phyloP scores from a whole-genome alignment of 2,888 invertebrate genomes.

The Tillus elongatus region DNA sequence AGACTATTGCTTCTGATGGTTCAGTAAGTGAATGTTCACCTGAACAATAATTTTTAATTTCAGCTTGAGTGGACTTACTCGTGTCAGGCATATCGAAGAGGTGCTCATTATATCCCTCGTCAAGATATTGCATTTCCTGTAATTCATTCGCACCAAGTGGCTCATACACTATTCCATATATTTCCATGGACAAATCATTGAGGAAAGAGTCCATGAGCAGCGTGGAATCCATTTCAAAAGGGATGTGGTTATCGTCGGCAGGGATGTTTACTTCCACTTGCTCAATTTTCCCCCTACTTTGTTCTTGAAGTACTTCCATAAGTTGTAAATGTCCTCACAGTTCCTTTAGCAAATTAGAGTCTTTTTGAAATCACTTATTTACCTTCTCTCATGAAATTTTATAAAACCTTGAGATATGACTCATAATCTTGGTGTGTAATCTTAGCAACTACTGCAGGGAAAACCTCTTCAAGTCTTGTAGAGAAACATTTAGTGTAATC shows the following conservation, averaged over 20 bases:
- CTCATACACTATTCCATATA: slow-evolving; percentile 3
- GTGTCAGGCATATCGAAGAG: no score
- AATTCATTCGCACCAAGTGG: slow-evolving; percentile 3
- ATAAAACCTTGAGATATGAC: no score
- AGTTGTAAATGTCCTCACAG: slow-evolving; percentile 4
- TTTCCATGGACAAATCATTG: slow-evolving; percentile 4
- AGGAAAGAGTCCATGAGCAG: slow-evolving; percentile 4
- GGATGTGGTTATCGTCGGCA: slow-evolving; percentile 4
- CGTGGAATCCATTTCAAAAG: slow-evolving; percentile 2
- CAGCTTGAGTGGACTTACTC: no score
- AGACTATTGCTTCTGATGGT: no score
- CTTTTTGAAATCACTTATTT: slow-evolving; percentile 4
- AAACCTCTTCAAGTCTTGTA: no score
- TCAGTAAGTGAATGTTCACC: no score
- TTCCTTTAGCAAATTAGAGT: slow-evolving; percentile 1
- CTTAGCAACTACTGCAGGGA: no score
- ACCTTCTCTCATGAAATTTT: slow-evolving; percentile 1
- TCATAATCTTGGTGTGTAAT: no score
- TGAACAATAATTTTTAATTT: no score
- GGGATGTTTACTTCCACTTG: slow-evolving; percentile 4
- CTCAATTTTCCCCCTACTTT: slow-evolving; percentile 3
- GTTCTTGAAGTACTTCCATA: slow-evolving; percentile 2
- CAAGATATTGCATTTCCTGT: no score
- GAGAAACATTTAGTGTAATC: no score
- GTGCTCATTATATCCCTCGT: no score